Base-by-base conservation (phyloP, 2,113 vertebrate genomes). In the Gasterosteus nipponicus region DNA sequence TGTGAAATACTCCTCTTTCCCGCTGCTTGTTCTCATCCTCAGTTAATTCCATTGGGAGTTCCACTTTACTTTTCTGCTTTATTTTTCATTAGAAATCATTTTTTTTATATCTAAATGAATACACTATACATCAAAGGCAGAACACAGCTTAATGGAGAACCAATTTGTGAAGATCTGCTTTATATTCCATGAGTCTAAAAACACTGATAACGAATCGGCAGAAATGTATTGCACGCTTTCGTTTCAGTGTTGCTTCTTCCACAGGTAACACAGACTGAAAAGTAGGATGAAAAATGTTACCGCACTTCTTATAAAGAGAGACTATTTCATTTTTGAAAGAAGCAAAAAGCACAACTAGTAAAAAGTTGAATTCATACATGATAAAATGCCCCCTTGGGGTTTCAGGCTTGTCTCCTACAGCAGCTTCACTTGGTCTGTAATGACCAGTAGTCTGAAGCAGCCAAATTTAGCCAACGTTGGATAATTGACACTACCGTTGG, bases 71-170 rank as follows among this genome's bases (percentile, higher is more conserved):
- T 41, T 11, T 12, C 31, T 29, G 41, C 38, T 38, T 6, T 14
- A 60, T 18, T 56, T 44, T 18, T 10, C 33, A 81, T 42, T 1
- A 53, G 2, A n/a, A 26, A 69, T 62, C 19, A 41, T 56, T 70
- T 69, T 70, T 69, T 63, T 10, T 16, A 22, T 38, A 33, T 64
- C 39, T 63, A 39, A 78, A 26, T 35, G 3, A 53, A 51, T 42
- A 10, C 35, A 15, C 18, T 33, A 31, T 33, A 22, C 54, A 26
- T 16, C 11, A 69, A 11, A 59, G 39, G 53, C n/a, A 14, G 3
- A 18, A 57, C 18, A 12, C 3, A 46, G 2, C 33, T 72, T n/a
- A 10, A 63, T 12, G 31, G 0, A 29, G 26, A 39, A 14, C 42
- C 29, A 18, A 4, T 60, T 31, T 72, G 35, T 69, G 4, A 64